These are phyloP conservation scores for Drosophila kuntzei DNA, from an alignment of 2,888 invertebrate species.

Conservation along the genomic window DNA sequence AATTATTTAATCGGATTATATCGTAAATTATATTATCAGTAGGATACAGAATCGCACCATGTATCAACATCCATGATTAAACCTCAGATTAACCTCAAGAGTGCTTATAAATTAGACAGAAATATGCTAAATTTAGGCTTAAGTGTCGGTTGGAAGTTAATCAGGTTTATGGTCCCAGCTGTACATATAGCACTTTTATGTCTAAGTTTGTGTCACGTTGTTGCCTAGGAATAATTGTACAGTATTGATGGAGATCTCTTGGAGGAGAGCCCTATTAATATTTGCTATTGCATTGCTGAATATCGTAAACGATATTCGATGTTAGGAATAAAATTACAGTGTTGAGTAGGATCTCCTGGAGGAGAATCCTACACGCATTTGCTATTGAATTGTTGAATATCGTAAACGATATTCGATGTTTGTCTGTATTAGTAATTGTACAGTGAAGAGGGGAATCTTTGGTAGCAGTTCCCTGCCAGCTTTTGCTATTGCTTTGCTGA, in stretches of 20 bases:
- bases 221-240: conserved; percentile 65
- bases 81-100: background rate
- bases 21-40: conserved; percentile 3
- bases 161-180: conserved; percentile 37
- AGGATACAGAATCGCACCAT: background rate
- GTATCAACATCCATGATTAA: background rate
- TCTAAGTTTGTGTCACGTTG: conserved; percentile 42
- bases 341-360: background rate
- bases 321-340: conserved; percentile 65
- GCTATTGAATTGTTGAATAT: conserved; percentile 19
- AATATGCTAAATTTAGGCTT: background rate
- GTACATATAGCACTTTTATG: conserved; percentile 34
- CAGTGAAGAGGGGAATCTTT: conserved; percentile 33
- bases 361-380: conserved; percentile 7
- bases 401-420: conserved; percentile 11
- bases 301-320: conserved; percentile 15
- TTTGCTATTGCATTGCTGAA: conserved; percentile 19
- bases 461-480: background rate
- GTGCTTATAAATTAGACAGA: background rate
- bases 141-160: conserved; percentile 3
- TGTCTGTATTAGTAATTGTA: conserved; percentile 54
- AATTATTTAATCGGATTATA: background rate
- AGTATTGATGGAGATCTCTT: conserved; percentile 23
- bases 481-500: conserved; percentile 17
- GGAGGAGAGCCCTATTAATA: conserved; percentile 1